Evolutionary conservation across 1,140 invertebrate species (phyloP), one percentile per base, ranked within the genome.

Genomic region (Araneus ventricosus): DNA sequence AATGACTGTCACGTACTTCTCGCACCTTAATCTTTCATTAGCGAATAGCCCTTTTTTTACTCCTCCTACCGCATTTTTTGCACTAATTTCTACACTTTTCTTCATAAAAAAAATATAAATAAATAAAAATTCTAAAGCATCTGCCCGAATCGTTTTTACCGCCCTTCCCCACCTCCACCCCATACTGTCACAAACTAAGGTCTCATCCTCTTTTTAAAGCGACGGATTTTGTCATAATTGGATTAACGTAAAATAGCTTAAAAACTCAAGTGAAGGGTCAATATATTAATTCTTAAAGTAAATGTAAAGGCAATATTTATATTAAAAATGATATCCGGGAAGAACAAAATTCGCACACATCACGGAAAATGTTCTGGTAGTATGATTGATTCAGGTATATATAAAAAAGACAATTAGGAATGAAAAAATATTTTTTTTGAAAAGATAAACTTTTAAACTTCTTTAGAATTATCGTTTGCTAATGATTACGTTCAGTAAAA

Each of bases 21-120:
- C n/a, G 39, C 80, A 84, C 80, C 39, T 84, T 84, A 84, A 52
- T 84, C n/a, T 84, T 84, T 84, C 80, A 84, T 84, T 84, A 84
- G 80, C 41, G 27, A 84, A 84, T 45, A 52, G 27, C 41, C 45
- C 52, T 82, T 82, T 84, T 75, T 75, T 52, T 27, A n/a, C 80
- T 30, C 67, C 30, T 75, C 67, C 27, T 27, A 75, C 27, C 39
- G 39, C 14, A 34, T 3, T 27, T 84, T 82, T 84, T 30, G 14
- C 7, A 45, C 80, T 84, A 45, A 52, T 45, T 57, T 30, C 39
- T 57, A n/a, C 34, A 14, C 41, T 52, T 34, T 34, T 34, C 14
- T 37, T 75, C 67, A 34, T 75, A 34, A 30, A 75, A 24, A 61
- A 75, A 75, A 75, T 14, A 75, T 20, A 34, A 75, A 34, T 30